Conservation (phyloP, 2,797 vertebrate genomes). For the Aplochiton taeniatus region DNA sequence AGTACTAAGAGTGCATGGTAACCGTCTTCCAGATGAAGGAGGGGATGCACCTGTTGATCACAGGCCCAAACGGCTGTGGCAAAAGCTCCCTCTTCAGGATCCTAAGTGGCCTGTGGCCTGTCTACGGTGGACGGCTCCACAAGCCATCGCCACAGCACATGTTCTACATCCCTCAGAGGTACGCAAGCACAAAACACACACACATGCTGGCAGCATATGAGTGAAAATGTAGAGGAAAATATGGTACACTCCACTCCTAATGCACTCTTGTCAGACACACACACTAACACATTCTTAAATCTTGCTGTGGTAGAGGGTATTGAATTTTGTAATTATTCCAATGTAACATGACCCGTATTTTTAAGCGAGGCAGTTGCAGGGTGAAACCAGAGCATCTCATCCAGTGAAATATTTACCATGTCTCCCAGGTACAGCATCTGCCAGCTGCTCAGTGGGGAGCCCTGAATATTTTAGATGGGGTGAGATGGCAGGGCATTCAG, state of each 20-base stretch:
- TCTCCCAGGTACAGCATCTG: constrained; percentile 32
- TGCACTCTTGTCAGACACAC: not conserved
- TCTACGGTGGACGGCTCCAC: constrained; percentile 88
- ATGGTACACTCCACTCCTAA: too few relatives aligned
- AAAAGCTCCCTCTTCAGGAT: constrained; percentile 96
- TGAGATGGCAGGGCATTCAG: constrained; percentile 18
- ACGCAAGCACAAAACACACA: constrained; percentile 12
- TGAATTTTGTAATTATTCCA: constrained; percentile 25
- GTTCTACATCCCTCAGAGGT: constrained; percentile 98
- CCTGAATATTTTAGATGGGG: constrained; percentile 72
- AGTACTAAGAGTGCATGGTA: not conserved
- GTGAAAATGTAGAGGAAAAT: too few relatives aligned
- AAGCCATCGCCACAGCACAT: constrained; percentile 91
- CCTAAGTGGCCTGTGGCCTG: constrained; percentile 92
- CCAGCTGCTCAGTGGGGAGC: constrained; percentile 40
- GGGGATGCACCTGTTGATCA: constrained; percentile 93
- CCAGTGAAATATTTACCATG: constrained; percentile 70
- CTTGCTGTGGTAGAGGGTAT: constrained; percentile 9
- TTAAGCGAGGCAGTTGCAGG: constrained; percentile 10
- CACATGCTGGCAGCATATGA: not conserved
- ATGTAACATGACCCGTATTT: not conserved
- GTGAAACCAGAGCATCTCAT: constrained; percentile 58
- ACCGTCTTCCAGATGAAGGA: constrained; percentile 82
- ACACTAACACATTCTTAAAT: constrained; percentile 9
- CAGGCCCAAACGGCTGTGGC: constrained; percentile 93